A percentile compares a stretch with the other conserved stretches of the same genome.
Conservation (phyloP, 2,797 vertebrate genomes). For the Nyctibius grandis region DNA sequence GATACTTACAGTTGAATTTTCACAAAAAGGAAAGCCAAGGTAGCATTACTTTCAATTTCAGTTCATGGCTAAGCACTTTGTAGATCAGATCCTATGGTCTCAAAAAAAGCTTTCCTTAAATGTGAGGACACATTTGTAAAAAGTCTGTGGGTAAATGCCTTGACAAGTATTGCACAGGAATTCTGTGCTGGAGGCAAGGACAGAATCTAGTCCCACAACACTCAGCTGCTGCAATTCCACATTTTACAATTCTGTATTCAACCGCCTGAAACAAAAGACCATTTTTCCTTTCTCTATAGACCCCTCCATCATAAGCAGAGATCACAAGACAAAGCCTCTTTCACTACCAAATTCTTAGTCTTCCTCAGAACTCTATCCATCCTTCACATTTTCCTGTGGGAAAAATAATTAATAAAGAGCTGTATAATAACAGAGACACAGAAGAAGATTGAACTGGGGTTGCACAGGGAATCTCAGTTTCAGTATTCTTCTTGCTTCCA, state of each 20-base stretch:
- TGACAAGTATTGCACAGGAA: neutral
- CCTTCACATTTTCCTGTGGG: constrained; percentile 57
- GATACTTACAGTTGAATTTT: neutral
- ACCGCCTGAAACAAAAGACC: constrained; percentile 49
- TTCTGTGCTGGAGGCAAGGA: constrained; percentile 24
- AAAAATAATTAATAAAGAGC: constrained; percentile 54
- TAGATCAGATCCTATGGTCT: neutral
- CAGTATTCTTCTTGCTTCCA: neutral
- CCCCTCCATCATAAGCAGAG: constrained; percentile 35
- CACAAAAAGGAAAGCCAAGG: neutral
- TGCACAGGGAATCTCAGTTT: constrained; percentile 3
- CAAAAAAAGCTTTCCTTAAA: neutral
- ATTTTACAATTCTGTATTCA: constrained; percentile 53
- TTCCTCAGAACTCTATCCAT: constrained; percentile 54
- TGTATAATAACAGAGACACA: neutral
- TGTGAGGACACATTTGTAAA: neutral
- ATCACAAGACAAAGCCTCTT: constrained; percentile 57
- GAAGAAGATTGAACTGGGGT: neutral
- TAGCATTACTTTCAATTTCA: neutral
- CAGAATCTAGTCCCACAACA: constrained; percentile 17
- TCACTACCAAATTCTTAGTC: constrained; percentile 19
- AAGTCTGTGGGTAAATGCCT: neutral
- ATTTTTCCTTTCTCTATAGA: constrained; percentile 47
- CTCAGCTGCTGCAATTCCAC: constrained; percentile 1
- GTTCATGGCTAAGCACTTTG: neutral